These are phyloP conservation scores for Halocynthia roretzi DNA, from an alignment of 23 tunicate species.

Conservation along the genomic window DNA sequence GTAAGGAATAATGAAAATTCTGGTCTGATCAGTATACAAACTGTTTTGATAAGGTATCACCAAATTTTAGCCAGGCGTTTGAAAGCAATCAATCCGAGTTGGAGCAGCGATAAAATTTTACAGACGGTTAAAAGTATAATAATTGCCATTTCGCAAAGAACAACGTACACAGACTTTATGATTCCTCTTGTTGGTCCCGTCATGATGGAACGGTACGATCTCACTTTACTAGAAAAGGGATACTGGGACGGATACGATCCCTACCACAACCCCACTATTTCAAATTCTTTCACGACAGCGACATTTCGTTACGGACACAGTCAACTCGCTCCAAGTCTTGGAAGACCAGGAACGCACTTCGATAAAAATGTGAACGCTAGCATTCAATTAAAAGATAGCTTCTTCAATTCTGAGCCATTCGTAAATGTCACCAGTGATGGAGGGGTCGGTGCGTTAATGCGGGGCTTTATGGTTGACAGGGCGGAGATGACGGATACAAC, in stretches of 20 bases:
- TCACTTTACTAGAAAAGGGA: constrained; percentile 30
- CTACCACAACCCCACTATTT: constrained; percentile 48
- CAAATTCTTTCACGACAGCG: constrained; percentile 81
- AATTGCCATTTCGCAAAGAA: constrained; percentile 43
- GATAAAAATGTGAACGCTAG: constrained; percentile 5
- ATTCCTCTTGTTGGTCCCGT: constrained; percentile 51
- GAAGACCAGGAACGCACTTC: constrained; percentile 48
- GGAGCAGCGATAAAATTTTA: constrained; percentile 43
- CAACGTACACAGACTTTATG: constrained; percentile 69
- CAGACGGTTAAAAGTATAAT: constrained; percentile 49
- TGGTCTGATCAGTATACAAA: constrained; percentile 64
- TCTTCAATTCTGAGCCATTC: constrained; percentile 61
- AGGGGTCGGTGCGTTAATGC: constrained; percentile 48
- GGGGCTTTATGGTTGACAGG: constrained; percentile 54
- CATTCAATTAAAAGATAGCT: constrained; percentile 17
- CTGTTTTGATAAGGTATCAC: constrained; percentile 65
- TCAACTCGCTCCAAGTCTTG: constrained; percentile 20
- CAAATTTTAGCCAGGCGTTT: constrained; percentile 46
- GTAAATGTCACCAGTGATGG: constrained; percentile 23
- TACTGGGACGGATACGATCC: constrained; percentile 79
- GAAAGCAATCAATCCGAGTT: constrained; percentile 38
- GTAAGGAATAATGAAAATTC: constrained; percentile 65
- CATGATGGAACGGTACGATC: constrained; percentile 43
- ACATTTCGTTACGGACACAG: constrained; percentile 86
- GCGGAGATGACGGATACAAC: constrained; percentile 63